Evolutionary conservation across 2,888 invertebrate genomes (phyloP).

Genomic region (Electrophaes corylata): DNA sequence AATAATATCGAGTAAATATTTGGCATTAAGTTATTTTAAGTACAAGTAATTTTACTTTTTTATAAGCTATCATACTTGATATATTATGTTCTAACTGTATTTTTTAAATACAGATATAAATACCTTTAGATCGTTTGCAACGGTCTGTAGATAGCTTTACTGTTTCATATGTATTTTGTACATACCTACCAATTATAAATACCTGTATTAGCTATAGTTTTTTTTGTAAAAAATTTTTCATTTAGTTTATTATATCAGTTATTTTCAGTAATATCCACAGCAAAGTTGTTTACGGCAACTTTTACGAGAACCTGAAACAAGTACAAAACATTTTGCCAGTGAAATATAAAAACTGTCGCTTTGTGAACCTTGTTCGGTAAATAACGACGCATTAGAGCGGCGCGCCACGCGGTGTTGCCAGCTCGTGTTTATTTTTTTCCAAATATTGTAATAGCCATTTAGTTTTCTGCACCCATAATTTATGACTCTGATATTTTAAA

Average conservation of each 20-base stretch:
- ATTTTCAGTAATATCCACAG: not conserved
- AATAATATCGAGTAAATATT: too few relatives aligned
- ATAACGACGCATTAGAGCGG: slow-evolving; percentile 32
- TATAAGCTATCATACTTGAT: too few relatives aligned
- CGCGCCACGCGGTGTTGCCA: slow-evolving; percentile 37
- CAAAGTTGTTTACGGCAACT: slow-evolving; percentile 3
- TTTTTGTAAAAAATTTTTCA: too few relatives aligned
- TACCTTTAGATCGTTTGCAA: too few relatives aligned
- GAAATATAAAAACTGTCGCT: slow-evolving; percentile 22
- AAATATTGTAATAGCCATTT: slow-evolving; percentile 7
- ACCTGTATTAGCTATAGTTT: too few relatives aligned
- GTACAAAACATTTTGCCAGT: slow-evolving; percentile 1
- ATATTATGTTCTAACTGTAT: too few relatives aligned
- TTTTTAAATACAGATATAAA: too few relatives aligned
- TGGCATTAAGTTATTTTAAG: too few relatives aligned
- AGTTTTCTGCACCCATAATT: not conserved
- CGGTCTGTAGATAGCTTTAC: too few relatives aligned
- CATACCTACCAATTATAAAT: too few relatives aligned
- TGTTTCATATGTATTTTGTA: too few relatives aligned
- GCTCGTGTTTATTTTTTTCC: slow-evolving; percentile 11
- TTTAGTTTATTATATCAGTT: not conserved
- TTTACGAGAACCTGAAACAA: not conserved
- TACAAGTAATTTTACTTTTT: too few relatives aligned
- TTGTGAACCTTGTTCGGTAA: slow-evolving; percentile 33
- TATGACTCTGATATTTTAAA: not conserved